These are phyloP conservation scores for Zaprionus obscuricornis DNA, from an alignment of 2,888 invertebrate genomes.

Conservation along the genomic window DNA sequence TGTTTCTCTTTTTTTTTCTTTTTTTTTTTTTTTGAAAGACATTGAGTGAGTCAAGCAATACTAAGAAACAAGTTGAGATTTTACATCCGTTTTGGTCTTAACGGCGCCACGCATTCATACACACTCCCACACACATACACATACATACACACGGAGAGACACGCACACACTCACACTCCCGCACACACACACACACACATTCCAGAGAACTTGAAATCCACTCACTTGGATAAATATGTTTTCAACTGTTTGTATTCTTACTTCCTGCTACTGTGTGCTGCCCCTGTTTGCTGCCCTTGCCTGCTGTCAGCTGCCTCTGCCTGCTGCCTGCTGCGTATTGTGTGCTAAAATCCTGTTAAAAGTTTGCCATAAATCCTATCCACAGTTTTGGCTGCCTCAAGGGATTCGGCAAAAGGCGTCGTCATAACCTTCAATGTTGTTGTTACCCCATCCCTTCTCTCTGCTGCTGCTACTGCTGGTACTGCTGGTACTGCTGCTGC, in stretches of 20 bases:
- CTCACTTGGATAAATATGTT: slow-evolving; percentile 74
- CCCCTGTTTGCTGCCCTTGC: slow-evolving; percentile 24
- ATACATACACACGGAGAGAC: slow-evolving; percentile 7
- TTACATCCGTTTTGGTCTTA: slow-evolving; percentile 34
- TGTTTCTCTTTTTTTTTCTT: no score
- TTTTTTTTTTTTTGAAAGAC: no score
- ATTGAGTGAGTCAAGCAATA: no score
- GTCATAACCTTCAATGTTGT: slow-evolving; percentile 43
- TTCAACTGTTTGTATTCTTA: slow-evolving; percentile 51
- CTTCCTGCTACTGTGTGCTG: slow-evolving; percentile 24
- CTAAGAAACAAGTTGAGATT: slow-evolving; percentile 39
- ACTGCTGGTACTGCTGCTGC: neutral
- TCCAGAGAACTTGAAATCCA: slow-evolving; percentile 41
- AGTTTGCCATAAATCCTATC: slow-evolving; percentile 74
- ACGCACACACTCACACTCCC: neutral
- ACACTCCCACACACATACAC: slow-evolving; percentile 9
- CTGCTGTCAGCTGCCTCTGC: slow-evolving; percentile 11
- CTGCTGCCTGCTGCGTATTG: slow-evolving; percentile 29
- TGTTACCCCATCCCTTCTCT: slow-evolving; percentile 12
- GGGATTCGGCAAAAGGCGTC: neutral
- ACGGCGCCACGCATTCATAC: slow-evolving; percentile 17
- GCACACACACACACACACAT: neutral
- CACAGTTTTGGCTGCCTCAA: slow-evolving; percentile 61
- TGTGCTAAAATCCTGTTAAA: slow-evolving; percentile 71
- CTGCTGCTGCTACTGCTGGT: neutral